These are phyloP conservation scores for Ptyas mucosa DNA, from an alignment of 2,113 vertebrate genomes.

Conservation along the genomic window DNA sequence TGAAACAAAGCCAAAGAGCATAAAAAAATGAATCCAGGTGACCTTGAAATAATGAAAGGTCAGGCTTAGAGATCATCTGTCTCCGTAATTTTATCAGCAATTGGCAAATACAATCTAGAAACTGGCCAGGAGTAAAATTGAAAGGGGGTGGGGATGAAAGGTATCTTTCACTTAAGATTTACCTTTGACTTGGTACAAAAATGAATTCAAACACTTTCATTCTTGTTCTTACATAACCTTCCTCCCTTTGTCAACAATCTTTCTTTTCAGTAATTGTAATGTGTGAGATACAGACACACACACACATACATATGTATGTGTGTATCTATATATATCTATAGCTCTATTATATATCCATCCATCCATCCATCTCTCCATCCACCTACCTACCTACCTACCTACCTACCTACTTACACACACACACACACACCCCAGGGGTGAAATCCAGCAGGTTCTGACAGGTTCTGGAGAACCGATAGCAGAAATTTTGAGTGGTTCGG, in stretches of 20 bases:
- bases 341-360: not conserved
- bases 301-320: not conserved
- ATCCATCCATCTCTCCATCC: no score
- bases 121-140: conserved; percentile 70
- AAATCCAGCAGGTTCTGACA: no score
- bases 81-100: conserved; percentile 74
- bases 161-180: conserved; percentile 58
- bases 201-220: conserved; percentile 51
- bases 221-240: not conserved
- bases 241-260: not conserved
- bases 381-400: no score
- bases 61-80: conserved; percentile 58
- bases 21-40: conserved; percentile 36
- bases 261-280: not conserved
- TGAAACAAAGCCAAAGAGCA: conserved; percentile 60
- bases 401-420: no score
- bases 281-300: not conserved
- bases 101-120: conserved; percentile 75
- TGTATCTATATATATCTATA: not conserved
- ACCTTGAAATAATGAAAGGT: conserved; percentile 71
- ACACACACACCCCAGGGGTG: no score
- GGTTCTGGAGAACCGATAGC: no score
- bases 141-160: conserved; percentile 58
- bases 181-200: conserved; percentile 31
- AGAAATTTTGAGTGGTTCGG: no score